These are phyloP conservation scores for Aplysina aerophoba DNA, from an alignment of 37 sponge, comb jelly and placozoan genomes.

Conservation along the genomic window DNA sequence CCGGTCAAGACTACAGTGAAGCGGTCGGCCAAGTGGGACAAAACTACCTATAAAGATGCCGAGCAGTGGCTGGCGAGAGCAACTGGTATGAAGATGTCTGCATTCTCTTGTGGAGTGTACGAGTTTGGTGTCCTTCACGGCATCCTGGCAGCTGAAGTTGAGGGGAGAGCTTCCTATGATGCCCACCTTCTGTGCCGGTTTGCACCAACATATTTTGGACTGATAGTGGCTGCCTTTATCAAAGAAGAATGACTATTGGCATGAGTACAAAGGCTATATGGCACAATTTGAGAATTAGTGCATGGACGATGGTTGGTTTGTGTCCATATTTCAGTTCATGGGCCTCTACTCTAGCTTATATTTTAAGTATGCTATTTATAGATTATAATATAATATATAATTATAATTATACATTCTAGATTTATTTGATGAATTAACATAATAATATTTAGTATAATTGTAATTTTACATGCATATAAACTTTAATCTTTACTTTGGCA, in stretches of 20 bases:
- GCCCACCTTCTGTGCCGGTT: conserved; percentile 14
- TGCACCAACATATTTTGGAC: conserved; percentile 48
- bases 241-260: not conserved
- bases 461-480: no score
- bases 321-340: no score
- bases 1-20: not conserved
- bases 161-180: not conserved
- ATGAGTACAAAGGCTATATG: no score
- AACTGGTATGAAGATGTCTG: conserved; percentile 38
- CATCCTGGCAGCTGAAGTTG: conserved; percentile 21
- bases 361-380: no score
- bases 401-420: no score
- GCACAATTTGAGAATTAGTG: no score
- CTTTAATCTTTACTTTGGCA: no score
- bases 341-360: no score
- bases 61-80: conserved; percentile 52
- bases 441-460: no score
- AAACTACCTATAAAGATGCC: not conserved
- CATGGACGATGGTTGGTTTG: no score
- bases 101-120: not conserved
- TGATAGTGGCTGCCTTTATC: conserved; percentile 37
- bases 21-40: conserved; percentile 11
- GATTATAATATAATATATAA: no score
- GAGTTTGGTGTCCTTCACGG: conserved; percentile 14
- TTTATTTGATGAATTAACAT: no score